phyloP scores from a whole-genome alignment of 2,888 invertebrate species.

The Pseudococcus viburni region DNA sequence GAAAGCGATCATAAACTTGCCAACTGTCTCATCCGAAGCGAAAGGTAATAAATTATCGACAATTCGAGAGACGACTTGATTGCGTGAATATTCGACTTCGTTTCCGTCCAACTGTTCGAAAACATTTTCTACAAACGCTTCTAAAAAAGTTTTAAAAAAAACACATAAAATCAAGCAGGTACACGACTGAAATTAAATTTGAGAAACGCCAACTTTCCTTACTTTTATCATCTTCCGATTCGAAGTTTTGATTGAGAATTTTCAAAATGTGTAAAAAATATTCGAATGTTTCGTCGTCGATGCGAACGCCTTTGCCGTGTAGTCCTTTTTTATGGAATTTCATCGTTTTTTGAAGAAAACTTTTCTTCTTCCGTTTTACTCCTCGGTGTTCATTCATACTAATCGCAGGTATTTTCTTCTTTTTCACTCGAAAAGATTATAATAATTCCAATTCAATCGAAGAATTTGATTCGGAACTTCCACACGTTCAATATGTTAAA shows the following conservation, averaged over 20 bases:
- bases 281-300: constrained; percentile 67
- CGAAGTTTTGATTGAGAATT: constrained; percentile 67
- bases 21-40: constrained; percentile 77
- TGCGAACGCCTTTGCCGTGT: constrained; percentile 66
- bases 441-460: too few species aligned
- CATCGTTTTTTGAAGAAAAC: constrained; percentile 62
- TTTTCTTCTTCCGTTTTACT: constrained; percentile 67
- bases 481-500: too few species aligned
- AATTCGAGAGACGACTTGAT: constrained; percentile 85
- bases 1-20: constrained; percentile 78
- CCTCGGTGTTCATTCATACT: not conserved
- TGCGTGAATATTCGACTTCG: constrained; percentile 82
- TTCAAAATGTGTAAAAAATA: constrained; percentile 68
- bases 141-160: constrained; percentile 71
- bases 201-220: constrained; percentile 11
- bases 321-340: constrained; percentile 67
- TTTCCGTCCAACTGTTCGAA: constrained; percentile 80
- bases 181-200: not conserved
- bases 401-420: too few species aligned
- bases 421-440: too few species aligned
- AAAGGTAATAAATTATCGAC: constrained; percentile 83
- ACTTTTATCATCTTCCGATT: constrained; percentile 67
- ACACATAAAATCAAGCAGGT: not conserved
- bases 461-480: too few species aligned
- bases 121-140: constrained; percentile 81